Base-by-base conservation (phyloP, 2,888 invertebrate genomes). In the Trachelus stipa region DNA sequence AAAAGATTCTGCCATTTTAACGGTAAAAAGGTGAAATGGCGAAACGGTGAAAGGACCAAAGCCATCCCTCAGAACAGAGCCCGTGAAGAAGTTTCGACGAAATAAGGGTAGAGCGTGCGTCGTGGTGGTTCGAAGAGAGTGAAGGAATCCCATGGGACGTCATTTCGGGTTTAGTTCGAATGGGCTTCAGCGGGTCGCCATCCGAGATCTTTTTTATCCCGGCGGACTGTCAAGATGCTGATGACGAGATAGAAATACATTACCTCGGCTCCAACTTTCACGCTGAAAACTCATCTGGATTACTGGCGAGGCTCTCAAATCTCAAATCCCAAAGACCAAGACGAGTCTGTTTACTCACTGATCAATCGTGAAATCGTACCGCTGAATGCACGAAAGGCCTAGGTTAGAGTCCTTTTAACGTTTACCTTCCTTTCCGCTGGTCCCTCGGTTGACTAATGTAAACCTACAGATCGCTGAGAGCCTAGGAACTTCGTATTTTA, bases 181-280 rank as follows among this genome's bases (percentile, higher is more conserved):
- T 71, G 31, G 31, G 33, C 15, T 71, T 71, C 30, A 71, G 71
- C 33, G 31, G 31, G 15, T 71, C 71, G 71, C 31, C 31, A 71
- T 56, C 12, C 31, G 71, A 71, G 71, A 34, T 34, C 33, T 34
- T 34, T 34, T 71, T 30, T 34, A 33, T 34, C 31, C n/a, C 31
- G 31, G 71, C 71, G 71, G 23, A 71, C 71, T 71, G 71, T 71
- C 71, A 71, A 71, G 71, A 71, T 71, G 31, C 71, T 34, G 71
- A 71, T 71, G 31, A 71, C 71, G 33, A 71, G 71, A 71, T 71
- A 71, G 71, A 71, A 71, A 71, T 71, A 71, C 71, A 71, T 71
- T 71, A 71, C 31, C 71, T 31, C 31, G 31, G 9, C 9, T 56
- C 23, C 23, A 23, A 56, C 15, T 56, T 56, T 56, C 23, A 56